Evolutionary conservation across 2,888 invertebrate genomes (phyloP).

Genomic region (Buathra laborator): DNA sequence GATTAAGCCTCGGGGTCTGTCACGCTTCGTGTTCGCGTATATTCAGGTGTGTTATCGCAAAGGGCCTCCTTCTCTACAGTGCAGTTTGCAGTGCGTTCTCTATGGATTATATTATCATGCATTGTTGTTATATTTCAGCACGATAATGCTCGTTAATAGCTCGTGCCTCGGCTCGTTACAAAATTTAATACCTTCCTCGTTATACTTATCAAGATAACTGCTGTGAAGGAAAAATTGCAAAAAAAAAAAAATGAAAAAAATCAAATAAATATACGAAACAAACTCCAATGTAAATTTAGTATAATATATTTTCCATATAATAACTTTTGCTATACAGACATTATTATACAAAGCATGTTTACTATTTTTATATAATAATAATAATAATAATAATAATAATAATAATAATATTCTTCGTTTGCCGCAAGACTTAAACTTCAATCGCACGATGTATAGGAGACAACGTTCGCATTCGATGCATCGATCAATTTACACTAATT

Average conservation of each 20-base stretch:
- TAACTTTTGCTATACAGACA: slow-evolving; percentile 85
- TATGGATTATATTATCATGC: slow-evolving; percentile 51
- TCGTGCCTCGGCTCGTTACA: slow-evolving; percentile 33
- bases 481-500: slow-evolving; percentile 61
- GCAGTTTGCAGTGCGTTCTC: slow-evolving; percentile 36
- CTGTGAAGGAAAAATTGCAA: slow-evolving; percentile 28
- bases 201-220: slow-evolving; percentile 57
- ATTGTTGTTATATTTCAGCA: slow-evolving; percentile 58
- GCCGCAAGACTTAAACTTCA: slow-evolving; percentile 79
- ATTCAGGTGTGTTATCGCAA: slow-evolving; percentile 59
- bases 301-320: slow-evolving; percentile 86
- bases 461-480: slow-evolving; percentile 70
- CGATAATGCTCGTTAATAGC: slow-evolving; percentile 69
- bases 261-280: slow-evolving; percentile 16
- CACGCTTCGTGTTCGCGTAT: slow-evolving; percentile 78
- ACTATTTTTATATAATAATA: slow-evolving; percentile 72
- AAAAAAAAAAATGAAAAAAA: slow-evolving; percentile 44
- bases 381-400: slow-evolving; percentile 60
- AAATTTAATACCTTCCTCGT: slow-evolving; percentile 48
- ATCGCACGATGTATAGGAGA: slow-evolving; percentile 72
- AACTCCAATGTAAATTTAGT: slow-evolving; percentile 82
- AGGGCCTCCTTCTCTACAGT: slow-evolving; percentile 41
- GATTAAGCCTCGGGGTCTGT: slow-evolving; percentile 81
- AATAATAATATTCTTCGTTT: slow-evolving; percentile 71
- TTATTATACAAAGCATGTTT: slow-evolving; percentile 85